Evolutionary conservation across 2,797 vertebrate genomes (phyloP), one percentile per base, ranked within the genome.

Genomic region (Peromyscus melanophrys): DNA sequence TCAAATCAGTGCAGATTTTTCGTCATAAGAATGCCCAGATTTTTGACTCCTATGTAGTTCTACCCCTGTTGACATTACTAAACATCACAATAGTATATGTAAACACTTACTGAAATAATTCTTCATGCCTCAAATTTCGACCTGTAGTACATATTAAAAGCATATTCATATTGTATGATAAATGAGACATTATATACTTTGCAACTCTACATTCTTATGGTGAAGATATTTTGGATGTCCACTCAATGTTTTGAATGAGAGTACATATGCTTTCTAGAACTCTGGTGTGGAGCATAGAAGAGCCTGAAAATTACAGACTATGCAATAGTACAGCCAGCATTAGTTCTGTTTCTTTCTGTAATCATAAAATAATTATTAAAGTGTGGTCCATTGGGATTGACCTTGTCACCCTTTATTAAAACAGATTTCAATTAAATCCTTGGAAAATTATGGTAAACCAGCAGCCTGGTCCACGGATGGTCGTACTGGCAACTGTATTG

Each of bases 391-490:
- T 86, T 21, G 49, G 40, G 14, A 23, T 59, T 93, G 46, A 37
- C 23, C 29, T 69, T n/a, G 57, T 63, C 59, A 82, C 11, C 25
- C 13, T 43, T 61, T 94, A n/a, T 87, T 71, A 76, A 27, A 61
- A 31, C 6, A 76, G n/a, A 91, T 14, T 89, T 96, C n/a, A 27
- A 55, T 55, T 77, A 73, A 92, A 29, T 71, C 16, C 21, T 92
- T 77, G n/a, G 27, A 52, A 75, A 61, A 81, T 65, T 25, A 75
- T 71, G 14, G 52, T 27, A 61, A 43, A 34, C 55, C 61, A 52
- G 52, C 4, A 78, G 37, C 73, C 59, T 81, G 73, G 16, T 76
- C 37, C 7, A n/a, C 7, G 67, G 25, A 55, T 4, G 7, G 10
- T n/a, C 19, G 6, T 31, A 7, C n/a, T 34, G n/a, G 52, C 37